Conservation (phyloP, 2,888 invertebrate species). For the Charanyca ferruginea region DNA sequence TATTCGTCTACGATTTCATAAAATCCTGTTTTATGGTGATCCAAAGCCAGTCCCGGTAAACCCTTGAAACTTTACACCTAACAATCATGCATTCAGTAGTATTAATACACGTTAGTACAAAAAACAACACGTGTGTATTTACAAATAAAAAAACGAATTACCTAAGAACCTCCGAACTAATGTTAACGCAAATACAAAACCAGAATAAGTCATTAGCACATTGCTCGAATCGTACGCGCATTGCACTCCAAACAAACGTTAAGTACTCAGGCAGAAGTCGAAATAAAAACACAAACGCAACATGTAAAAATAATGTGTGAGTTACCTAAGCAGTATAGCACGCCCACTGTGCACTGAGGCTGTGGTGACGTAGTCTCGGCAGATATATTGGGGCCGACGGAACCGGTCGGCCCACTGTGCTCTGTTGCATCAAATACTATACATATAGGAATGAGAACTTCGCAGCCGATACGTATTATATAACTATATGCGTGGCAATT, state of each 20-base stretch:
- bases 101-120: neutral
- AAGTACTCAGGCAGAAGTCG: constrained; percentile 35
- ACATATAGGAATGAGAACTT: constrained; percentile 76
- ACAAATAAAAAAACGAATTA: constrained; percentile 12
- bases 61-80: neutral
- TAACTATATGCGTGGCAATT: constrained; percentile 69
- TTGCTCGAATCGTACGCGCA: constrained; percentile 16
- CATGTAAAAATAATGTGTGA: constrained; percentile 44
- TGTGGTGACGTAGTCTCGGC: constrained; percentile 72
- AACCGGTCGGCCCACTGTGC: constrained; percentile 83
- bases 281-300: constrained; percentile 39
- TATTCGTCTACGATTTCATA: too few species aligned
- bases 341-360: constrained; percentile 67
- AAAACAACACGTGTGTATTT: too few species aligned
- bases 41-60: neutral
- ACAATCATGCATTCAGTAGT: neutral
- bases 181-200: constrained; percentile 23
- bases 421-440: constrained; percentile 83
- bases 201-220: constrained; percentile 37
- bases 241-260: constrained; percentile 41
- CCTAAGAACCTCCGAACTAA: constrained; percentile 10
- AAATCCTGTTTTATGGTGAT: constrained; percentile 9
- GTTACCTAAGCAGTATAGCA: constrained; percentile 66
- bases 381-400: constrained; percentile 79
- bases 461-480: constrained; percentile 69